Evolutionary conservation across 1,140 invertebrate genomes (phyloP), one percentile per base, ranked within the genome.

Genomic region (Trichonephila inaurata): DNA sequence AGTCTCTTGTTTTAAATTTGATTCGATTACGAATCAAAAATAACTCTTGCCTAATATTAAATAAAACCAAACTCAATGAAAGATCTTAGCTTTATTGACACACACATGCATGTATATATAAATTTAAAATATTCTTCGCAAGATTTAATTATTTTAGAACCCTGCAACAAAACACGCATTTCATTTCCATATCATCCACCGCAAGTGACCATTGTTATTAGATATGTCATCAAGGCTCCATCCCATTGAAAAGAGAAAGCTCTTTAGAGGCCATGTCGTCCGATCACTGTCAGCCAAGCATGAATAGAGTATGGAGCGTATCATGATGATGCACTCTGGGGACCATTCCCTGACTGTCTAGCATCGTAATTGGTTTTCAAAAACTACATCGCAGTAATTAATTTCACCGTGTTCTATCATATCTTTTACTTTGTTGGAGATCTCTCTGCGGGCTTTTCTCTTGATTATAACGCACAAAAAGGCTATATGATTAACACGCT

Each of bases 341-440:
- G 72, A 77, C 72, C 72, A 77, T 66, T 89, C 87, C 77, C 72
- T 72, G 24, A 64, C 69, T 28, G 72, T 81, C 69, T 72, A 62
- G 89, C 69, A 91, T 91, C 89, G 58, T 91, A 91, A 91, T 91
- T 91, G 89, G 89, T 91, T 91, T 91, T 91, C 89, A 91, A 91
- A 91, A 91, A 91, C 89, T 91, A 91, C 89, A 91, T 91, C 64
- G 89, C 89, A 91, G 89, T 91, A 91, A 91, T 91, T 91, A 91
- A 91, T 91, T 91, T 91, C 89, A 83, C 89, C 77, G 60, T 91
- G 89, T 91, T 91, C 89, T 91, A 91, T 91, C 85, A 87, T 87
- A 87, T 87, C 85, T 87, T 87, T 62, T 87, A 87, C 85, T 62
- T 87, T 87, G 60, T 33, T 77, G 72, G 28, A 61, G 60, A 87